phyloP scores from a whole-genome alignment of 2,797 vertebrate genomes.

The Helostoma temminkii region DNA sequence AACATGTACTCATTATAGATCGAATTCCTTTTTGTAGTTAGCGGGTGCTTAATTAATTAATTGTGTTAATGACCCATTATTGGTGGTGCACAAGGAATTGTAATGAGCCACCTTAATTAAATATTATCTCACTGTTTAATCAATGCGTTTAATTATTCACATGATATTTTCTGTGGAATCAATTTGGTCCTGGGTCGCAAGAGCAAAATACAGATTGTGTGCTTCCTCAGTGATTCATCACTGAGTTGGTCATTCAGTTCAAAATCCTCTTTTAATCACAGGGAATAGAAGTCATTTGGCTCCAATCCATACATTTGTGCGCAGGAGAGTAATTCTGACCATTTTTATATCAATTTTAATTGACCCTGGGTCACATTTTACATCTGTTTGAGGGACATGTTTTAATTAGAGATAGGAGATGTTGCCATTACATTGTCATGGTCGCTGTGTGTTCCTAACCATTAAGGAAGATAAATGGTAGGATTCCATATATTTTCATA shows the following conservation, averaged over 20 bases:
- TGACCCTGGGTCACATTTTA: conserved; percentile 72
- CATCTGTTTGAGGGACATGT: conserved; percentile 78
- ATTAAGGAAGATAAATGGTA: conserved; percentile 70
- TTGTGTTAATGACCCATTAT: conserved; percentile 87
- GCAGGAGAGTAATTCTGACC: conserved; percentile 73
- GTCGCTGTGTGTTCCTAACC: conserved; percentile 50
- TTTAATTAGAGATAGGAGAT: conserved; percentile 80
- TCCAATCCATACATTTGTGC: conserved; percentile 71
- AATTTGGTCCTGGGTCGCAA: conserved; percentile 74
- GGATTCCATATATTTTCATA: conserved; percentile 61
- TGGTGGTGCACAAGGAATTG: conserved; percentile 81
- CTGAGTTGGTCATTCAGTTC: conserved; percentile 76
- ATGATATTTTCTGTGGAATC: conserved; percentile 84
- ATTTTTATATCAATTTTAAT: conserved; percentile 82
- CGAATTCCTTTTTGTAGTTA: conserved; percentile 84
- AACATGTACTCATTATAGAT: conserved; percentile 85
- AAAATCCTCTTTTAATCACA: conserved; percentile 82
- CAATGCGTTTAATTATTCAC: conserved; percentile 88
- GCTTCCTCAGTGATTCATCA: conserved; percentile 74
- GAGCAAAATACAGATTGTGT: conserved; percentile 76
- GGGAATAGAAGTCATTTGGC: conserved; percentile 72
- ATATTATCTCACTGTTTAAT: conserved; percentile 90
- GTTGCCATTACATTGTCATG: conserved; percentile 70
- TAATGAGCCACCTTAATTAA: conserved; percentile 87
- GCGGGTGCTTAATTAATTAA: conserved; percentile 86